A percentile compares a stretch with the other conserved stretches of the same genome.
Conservation (phyloP, 2,888 invertebrate species). For the Luffia ferchaultella region DNA sequence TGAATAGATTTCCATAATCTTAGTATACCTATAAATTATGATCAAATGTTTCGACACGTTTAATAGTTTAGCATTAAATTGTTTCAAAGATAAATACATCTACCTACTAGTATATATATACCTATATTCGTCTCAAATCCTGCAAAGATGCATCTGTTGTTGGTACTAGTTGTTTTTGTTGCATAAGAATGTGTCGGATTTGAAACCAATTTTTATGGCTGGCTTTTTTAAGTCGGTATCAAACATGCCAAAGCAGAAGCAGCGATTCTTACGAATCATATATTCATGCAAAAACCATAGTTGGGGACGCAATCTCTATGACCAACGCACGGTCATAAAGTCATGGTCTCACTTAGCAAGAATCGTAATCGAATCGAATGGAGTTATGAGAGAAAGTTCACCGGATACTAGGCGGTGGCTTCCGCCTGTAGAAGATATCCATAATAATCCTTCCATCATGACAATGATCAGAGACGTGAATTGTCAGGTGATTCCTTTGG, state of each 20-base stretch:
- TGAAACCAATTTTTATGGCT: slow-evolving; percentile 23
- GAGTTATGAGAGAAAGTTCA: slow-evolving; percentile 35
- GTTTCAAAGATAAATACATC: no score
- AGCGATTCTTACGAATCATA: background rate
- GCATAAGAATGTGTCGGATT: slow-evolving; percentile 14
- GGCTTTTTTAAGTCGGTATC: slow-evolving; percentile 35
- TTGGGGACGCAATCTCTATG: slow-evolving; percentile 34
- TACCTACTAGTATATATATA: no score
- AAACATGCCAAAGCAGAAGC: slow-evolving; percentile 30
- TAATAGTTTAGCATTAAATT: no score
- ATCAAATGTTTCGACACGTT: no score
- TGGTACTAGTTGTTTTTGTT: slow-evolving; percentile 21
- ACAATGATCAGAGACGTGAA: slow-evolving; percentile 35
- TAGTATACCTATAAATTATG: no score
- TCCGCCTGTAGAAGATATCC: slow-evolving; percentile 41
- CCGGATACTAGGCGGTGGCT: slow-evolving; percentile 24
- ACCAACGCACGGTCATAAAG: slow-evolving; percentile 18
- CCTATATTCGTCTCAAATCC: no score
- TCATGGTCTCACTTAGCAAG: slow-evolving; percentile 43
- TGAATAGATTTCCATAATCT: no score
- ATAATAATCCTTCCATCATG: slow-evolving; percentile 27
- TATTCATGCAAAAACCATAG: slow-evolving; percentile 21
- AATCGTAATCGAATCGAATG: slow-evolving; percentile 33
- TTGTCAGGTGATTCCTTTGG: slow-evolving; percentile 29
- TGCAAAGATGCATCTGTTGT: slow-evolving; percentile 26